Evolutionary conservation across 2,888 invertebrate species (phyloP), one percentile per base, ranked within the genome.

Genomic region (Macrostomum cliftonense): DNA sequence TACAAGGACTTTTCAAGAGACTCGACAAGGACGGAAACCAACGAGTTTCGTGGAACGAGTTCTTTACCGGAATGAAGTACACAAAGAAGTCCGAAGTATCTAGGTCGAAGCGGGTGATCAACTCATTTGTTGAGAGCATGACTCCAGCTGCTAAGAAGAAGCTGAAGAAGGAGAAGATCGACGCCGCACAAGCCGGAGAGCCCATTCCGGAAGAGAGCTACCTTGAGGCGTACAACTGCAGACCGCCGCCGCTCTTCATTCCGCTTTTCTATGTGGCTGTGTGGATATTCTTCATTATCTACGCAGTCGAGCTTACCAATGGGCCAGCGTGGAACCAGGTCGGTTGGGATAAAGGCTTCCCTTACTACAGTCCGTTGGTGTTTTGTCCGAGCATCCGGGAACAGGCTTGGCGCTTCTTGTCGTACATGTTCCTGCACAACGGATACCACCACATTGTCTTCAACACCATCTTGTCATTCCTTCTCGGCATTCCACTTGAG

Each of bases 361-460:
- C 40, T 5, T 50, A 52, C 37, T 52, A 20, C 14, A 42, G 52
- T 40, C 69, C 81, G 2, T 79, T 89, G 57, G 85, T 93, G 55
- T 91, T 88, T 71, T 80, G 85, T 72, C 93, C 93, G 0, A 75
- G 78, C 53, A 78, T 79, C 61, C 77, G 91, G 53, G 76, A 79
- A 48, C 83, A 97, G 72, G 81, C 80, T 1, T 97, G 95, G 95
- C 75, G 95, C 61, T 95, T 80, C 67, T 60, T 91, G 43, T 82
- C 86, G 1, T 97, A 97, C 65, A 91, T 91, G 87, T 80, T 93
- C 65, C 86, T 93, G 20, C 93, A 93, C 71, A 16, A 45, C 39
- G 51, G 51, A n/a, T 52, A 79, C 44, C 78, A 83, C 63, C 95
- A 97, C 68, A 75, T 95, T 39, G 72, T 84, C 54, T 84, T 87